phyloP scores from a whole-genome alignment of 1,140 invertebrate species.

The Sesamia nonagrioides region DNA sequence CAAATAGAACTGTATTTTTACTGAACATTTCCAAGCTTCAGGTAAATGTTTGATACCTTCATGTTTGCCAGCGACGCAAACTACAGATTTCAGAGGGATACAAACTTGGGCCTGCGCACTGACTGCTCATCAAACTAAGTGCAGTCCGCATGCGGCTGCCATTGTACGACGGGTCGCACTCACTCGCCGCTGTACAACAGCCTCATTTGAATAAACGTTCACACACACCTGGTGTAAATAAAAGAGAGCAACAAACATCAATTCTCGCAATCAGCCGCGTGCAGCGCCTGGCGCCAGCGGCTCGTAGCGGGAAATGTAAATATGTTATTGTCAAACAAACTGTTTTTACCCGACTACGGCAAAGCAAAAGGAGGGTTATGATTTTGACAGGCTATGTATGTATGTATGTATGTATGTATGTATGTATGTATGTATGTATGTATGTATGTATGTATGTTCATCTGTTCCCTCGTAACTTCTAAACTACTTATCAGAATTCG shows the following conservation, averaged over 20 bases:
- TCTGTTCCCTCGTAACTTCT: no score
- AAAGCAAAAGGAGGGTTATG: no score
- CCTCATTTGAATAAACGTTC: background rate
- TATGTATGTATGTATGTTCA: no score
- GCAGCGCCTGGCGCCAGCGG: conserved; percentile 3
- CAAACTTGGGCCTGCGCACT: background rate
- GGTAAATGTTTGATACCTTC: background rate
- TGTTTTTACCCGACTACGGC: no score
- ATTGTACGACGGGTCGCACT: background rate
- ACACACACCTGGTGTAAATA: background rate
- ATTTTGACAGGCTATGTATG: no score
- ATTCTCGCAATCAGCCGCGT: conserved; percentile 10
- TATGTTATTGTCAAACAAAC: conserved; percentile 40
- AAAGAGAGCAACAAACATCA: background rate
- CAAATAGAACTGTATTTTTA: conserved; percentile 4
- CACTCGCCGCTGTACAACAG: no score
- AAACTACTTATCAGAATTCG: no score
- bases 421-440: no score
- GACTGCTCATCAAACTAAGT: conserved; percentile 10
- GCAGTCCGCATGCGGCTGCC: background rate
- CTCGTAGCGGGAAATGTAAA: conserved; percentile 5
- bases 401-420: no score
- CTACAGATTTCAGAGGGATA: background rate
- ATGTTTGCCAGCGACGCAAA: no score
- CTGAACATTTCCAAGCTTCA: background rate